Conservation (phyloP, 2,888 invertebrate genomes). For the Seira sanloemensis region DNA sequence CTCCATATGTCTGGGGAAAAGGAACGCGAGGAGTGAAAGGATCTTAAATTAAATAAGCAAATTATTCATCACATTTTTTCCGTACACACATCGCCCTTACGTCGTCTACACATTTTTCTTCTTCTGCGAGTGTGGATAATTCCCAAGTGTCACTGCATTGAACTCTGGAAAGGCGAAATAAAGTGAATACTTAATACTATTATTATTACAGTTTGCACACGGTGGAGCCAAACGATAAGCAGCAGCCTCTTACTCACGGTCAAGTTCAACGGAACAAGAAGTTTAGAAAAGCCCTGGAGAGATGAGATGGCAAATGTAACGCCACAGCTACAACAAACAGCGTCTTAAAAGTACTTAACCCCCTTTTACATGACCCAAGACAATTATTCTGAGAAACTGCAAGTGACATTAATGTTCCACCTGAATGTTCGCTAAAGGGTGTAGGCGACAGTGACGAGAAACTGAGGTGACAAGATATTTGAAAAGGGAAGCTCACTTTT, state of each 20-base stretch:
- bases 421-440: too few species aligned
- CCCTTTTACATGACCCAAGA: not conserved
- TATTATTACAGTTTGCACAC: not conserved
- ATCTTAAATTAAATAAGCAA: slow-evolving; percentile 48
- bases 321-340: not conserved
- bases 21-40: slow-evolving; percentile 15
- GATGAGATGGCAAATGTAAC: slow-evolving; percentile 28
- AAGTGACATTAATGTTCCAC: not conserved
- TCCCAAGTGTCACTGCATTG: slow-evolving; percentile 53
- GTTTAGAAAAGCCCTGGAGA: slow-evolving; percentile 25
- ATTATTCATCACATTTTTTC: slow-evolving; percentile 45
- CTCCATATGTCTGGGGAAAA: not conserved
- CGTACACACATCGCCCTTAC: too few species aligned
- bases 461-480: not conserved
- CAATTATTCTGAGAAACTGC: not conserved
- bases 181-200: slow-evolving; percentile 16
- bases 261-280: slow-evolving; percentile 30
- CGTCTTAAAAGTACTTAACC: not conserved
- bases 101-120: not conserved
- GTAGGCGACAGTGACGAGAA: not conserved
- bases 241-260: slow-evolving; percentile 32
- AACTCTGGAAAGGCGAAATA: not conserved
- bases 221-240: too few species aligned
- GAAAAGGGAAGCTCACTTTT: not conserved
- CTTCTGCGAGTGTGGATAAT: not conserved